A percentile compares a stretch with the other conserved stretches of the same genome.
phyloP scores from a whole-genome alignment of 1,140 invertebrate genomes.

The Bombus sylvicola region DNA sequence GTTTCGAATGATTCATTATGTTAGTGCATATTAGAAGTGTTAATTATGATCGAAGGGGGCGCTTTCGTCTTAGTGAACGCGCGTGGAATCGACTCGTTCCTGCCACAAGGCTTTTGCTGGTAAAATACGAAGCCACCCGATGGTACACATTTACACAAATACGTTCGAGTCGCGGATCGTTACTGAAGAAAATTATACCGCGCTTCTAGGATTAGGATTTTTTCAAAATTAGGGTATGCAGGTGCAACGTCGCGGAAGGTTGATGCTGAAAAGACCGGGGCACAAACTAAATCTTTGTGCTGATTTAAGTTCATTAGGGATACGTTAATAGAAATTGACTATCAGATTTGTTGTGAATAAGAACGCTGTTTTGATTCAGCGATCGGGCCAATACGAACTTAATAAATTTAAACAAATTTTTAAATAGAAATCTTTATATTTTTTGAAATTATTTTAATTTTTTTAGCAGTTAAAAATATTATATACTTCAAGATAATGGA shows the following conservation, averaged over 20 bases:
- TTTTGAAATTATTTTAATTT: neutral
- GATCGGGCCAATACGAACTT: neutral
- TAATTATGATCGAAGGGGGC: conserved; percentile 41
- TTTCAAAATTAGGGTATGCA: conserved; percentile 36
- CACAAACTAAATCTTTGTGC: conserved; percentile 23
- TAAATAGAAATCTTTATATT: neutral
- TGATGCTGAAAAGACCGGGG: conserved; percentile 23
- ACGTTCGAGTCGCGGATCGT: neutral
- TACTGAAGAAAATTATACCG: conserved; percentile 11
- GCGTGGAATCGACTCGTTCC: conserved; percentile 26
- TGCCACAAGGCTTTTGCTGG: neutral
- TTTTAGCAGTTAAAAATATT: neutral
- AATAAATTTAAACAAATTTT: neutral
- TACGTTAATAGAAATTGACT: neutral
- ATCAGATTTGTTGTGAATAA: neutral
- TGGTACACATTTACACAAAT: conserved; percentile 19
- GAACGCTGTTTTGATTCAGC: neutral
- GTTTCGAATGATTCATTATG: conserved; percentile 10
- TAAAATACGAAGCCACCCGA: neutral
- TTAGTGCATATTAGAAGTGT: conserved; percentile 22
- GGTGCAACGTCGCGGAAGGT: conserved; percentile 20
- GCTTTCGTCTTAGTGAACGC: conserved; percentile 16
- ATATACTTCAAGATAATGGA: neutral
- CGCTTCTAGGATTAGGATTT: neutral
- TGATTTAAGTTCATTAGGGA: conserved; percentile 23